Conservation (phyloP, 2,797 vertebrate genomes). For the Sebastiscus tertius region DNA sequence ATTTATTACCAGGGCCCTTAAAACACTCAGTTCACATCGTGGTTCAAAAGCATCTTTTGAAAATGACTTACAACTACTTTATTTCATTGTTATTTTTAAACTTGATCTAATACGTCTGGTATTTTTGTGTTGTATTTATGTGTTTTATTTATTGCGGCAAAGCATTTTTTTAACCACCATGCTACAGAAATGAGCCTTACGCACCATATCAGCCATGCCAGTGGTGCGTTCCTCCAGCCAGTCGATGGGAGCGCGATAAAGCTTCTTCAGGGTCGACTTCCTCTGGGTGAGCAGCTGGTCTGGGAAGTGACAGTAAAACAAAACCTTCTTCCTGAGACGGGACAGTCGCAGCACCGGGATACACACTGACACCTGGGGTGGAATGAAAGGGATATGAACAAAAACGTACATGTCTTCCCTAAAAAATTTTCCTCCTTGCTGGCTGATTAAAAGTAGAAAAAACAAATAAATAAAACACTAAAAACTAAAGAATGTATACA, state of each 20-base stretch:
- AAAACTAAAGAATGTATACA: too few species aligned
- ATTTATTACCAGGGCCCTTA: background rate
- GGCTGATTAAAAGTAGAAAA: background rate
- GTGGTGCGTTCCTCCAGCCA: constrained; percentile 95
- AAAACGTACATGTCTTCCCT: background rate
- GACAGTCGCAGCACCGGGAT: constrained; percentile 92
- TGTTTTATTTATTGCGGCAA: background rate
- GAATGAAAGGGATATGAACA: background rate
- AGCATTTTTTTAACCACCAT: background rate
- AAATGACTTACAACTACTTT: background rate
- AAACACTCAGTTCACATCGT: background rate
- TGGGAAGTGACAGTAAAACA: constrained; percentile 99
- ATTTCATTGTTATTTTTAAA: too few species aligned
- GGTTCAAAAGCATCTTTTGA: background rate
- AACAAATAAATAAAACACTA: too few species aligned
- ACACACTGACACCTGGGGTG: constrained; percentile 91
- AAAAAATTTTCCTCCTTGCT: background rate
- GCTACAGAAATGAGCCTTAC: background rate
- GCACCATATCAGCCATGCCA: constrained; percentile 92
- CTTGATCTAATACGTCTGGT: background rate
- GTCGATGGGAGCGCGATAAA: constrained; percentile 92
- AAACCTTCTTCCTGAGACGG: constrained; percentile 90
- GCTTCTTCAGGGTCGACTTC: constrained; percentile 85
- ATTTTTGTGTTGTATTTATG: background rate
- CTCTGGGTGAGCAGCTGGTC: constrained; percentile 93